Base-by-base conservation (phyloP, 2,888 invertebrate species). In the Sisyra nigra region DNA sequence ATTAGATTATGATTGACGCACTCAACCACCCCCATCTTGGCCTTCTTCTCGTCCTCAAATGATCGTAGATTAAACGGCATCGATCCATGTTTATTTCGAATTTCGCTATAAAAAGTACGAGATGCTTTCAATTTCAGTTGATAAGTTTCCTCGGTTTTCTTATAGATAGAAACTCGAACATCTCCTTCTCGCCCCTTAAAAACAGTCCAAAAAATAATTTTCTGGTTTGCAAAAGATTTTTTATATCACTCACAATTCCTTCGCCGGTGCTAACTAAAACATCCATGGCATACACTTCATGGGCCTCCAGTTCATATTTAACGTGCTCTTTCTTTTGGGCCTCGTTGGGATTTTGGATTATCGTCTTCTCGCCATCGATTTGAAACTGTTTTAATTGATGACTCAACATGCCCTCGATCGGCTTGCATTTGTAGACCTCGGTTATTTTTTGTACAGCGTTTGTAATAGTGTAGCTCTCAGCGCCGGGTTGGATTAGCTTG, bases 201-300 rank as follows among this genome's bases (percentile, higher is more conserved):
- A 30, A 10, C 8, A 30, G 10, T 8, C 8, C 8, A 30, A 30
- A 30, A 30, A 30, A 30, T 30, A 8, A 30, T 30, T 30, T 30
- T 30, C 10, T 30, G 8, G 8, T 30, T 30, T 30, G 10, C 8
- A 30, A 30, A 30, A 30, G 10, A 30, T 30, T 30, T 30, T 30
- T 10, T 8, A 10, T 15, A 38, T 15, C 41, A 67, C 74, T 66
- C 65, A 84, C 84, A 61, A 86, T 77, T 56, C 93, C 94, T 59
- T 94, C 94, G 40, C 97, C 97, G 44, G 91, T 83, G 55, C 93
- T 91, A 47, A 98, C 75, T 46, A 99, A 74, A n/a, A 98, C 89
- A 69, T 97, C 97, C 74, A 98, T 86, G 18, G 91, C 96, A 66
- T 94, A 98, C 1, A 96, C 97, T 68, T 99, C 98, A 62, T 96